Conservation (phyloP, 2,888 invertebrate genomes). For the Dolomedes plantarius region DNA sequence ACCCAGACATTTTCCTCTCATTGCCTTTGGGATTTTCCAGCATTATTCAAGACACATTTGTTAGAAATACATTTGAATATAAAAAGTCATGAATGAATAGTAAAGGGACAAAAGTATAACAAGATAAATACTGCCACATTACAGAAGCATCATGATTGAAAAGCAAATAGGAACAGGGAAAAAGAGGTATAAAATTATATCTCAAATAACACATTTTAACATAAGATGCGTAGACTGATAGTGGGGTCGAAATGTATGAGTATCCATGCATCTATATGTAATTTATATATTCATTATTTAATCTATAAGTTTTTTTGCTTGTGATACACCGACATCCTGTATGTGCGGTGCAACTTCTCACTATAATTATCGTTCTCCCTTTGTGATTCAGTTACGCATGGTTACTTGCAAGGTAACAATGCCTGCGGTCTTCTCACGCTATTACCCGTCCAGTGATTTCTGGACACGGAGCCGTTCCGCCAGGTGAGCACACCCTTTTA, state of each 20-base stretch:
- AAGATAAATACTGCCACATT: no score
- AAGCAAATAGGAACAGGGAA: no score
- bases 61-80: no score
- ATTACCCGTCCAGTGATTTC: neutral
- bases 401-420: neutral
- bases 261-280: neutral
- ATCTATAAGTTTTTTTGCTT: neutral
- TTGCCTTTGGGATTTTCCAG: no score
- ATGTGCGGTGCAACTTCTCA: neutral
- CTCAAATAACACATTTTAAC: neutral
- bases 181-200: no score
- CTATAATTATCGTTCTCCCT: neutral
- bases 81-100: no score
- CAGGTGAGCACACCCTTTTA: neutral
- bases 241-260: neutral
- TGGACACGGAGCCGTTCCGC: constrained; percentile 2
- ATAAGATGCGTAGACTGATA: neutral
- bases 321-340: constrained; percentile 10
- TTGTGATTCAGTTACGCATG: neutral
- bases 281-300: neutral
- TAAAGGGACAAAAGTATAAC: no score
- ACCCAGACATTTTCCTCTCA: no score
- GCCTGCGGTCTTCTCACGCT: neutral
- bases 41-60: no score
- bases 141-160: no score